Evolutionary conservation across 2,888 invertebrate species (phyloP), one percentile per base, ranked within the genome.

Genomic region (Neoitamus cyanurus): DNA sequence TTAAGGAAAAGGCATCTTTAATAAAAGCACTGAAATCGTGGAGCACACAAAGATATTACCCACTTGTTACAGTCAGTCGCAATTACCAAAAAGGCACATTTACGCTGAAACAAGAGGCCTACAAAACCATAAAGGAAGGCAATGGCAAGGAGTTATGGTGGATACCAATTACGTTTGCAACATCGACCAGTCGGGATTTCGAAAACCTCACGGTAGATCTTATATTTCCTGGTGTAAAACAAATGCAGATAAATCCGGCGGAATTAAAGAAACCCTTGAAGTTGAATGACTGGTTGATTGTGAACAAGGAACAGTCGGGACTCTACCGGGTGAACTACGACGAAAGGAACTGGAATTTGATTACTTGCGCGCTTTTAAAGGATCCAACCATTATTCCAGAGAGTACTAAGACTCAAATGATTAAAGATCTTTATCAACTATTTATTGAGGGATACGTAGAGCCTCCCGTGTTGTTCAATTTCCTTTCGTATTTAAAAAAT

Each of bases 341-440:
- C 78, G 88, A 88, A 0, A 90, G 90, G 0, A 95, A 95, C 89
- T 94, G 96, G 93, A 88, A 90, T 0, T 91, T 93, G 0, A 92
- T 97, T 2, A 94, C 94, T 9, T 91, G 93, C 28, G 93, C 89
- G 94, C 84, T 92, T 95, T 93, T 94, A 5, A 92, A 92, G 2
- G 93, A 93, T 69, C 95, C 94, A 87, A 91, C 92, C 87, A 92
- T 93, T 31, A 95, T 97, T 83, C 94, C 95, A 87, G 92, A 94
- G 0, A 94, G 94, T 75, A 97, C 97, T 89, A 92, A 97, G 82
- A 97, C 96, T 0, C 96, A 98, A 88, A 92, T 98, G 78, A 92
- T 99, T 11, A 96, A 97, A 87, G 98, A 98, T 89, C 0, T 86
- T 86, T n/a, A 88, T 37, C 20, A 15, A 15, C 9, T 36, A 5